Evolutionary conservation across 2,888 invertebrate species (phyloP).

Genomic region (Dryobota labecula): DNA sequence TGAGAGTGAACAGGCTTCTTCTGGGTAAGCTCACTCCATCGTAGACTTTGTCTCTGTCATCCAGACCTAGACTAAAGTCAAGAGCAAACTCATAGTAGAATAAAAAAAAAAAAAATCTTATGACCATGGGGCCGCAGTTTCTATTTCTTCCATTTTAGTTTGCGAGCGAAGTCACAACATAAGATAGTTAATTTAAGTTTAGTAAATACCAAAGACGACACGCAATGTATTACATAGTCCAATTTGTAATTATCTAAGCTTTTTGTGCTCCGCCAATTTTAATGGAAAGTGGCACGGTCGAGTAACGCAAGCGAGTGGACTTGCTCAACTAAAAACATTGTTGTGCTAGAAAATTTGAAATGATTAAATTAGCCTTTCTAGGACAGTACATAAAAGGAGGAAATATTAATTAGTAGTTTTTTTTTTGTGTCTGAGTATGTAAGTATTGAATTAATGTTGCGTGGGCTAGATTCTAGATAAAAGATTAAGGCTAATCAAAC

Average conservation of each 20-base stretch:
- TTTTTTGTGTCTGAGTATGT: not conserved
- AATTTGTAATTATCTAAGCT: slow-evolving; percentile 40
- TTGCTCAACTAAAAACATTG: slow-evolving; percentile 28
- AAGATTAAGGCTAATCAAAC: slow-evolving; percentile 29
- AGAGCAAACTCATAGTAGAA: too few species aligned
- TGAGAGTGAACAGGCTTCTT: too few species aligned
- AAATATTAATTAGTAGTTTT: slow-evolving; percentile 19
- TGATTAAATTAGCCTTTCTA: slow-evolving; percentile 32
- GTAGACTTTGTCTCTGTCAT: too few species aligned
- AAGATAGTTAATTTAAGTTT: not conserved
- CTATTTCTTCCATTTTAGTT: not conserved
- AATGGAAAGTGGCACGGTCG: slow-evolving; percentile 42
- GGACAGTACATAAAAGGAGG: slow-evolving; percentile 30
- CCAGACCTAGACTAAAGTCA: too few species aligned
- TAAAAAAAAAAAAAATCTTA: too few species aligned
- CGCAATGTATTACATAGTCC: slow-evolving; percentile 50
- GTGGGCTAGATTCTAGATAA: slow-evolving; percentile 33
- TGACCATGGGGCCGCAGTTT: not conserved
- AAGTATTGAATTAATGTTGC: slow-evolving; percentile 9
- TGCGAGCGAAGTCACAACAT: slow-evolving; percentile 12
- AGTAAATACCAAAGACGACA: slow-evolving; percentile 27
- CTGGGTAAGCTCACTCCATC: too few species aligned
- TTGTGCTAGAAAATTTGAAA: slow-evolving; percentile 7
- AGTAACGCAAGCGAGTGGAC: slow-evolving; percentile 44
- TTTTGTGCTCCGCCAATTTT: slow-evolving; percentile 45